Conservation (phyloP, 2,888 invertebrate genomes). For the Glyphotaelius pellucidus region DNA sequence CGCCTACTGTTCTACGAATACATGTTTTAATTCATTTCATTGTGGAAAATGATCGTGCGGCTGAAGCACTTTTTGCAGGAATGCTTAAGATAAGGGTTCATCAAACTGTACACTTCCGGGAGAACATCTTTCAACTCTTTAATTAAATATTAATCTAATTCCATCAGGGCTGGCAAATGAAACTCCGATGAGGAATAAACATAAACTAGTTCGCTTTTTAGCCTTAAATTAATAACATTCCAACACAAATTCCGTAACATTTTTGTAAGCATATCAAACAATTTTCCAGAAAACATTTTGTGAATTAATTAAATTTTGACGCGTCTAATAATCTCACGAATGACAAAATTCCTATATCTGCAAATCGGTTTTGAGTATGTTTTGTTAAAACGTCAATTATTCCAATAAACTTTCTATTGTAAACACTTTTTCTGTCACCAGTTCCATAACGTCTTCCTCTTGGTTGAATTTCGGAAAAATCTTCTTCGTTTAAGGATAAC, state of each 20-base stretch:
- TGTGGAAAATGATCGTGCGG: conserved; percentile 26
- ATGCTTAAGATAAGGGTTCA: conserved; percentile 5
- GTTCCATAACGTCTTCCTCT: conserved; percentile 15
- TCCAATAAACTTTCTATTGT: neutral
- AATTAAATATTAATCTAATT: conserved; percentile 6
- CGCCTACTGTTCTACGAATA: conserved; percentile 14
- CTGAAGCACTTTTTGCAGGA: conserved; percentile 25
- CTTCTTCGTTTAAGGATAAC: neutral
- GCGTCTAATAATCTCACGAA: conserved; percentile 13
- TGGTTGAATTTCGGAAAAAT: neutral
- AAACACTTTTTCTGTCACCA: conserved; percentile 16
- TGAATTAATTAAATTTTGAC: conserved; percentile 12
- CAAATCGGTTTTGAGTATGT: conserved; percentile 11
- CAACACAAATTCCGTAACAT: conserved; percentile 10
- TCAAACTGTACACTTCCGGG: conserved; percentile 15
- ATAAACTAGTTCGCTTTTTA: neutral
- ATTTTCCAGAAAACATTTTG: neutral
- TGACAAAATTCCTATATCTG: neutral
- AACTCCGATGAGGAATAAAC: conserved; percentile 30
- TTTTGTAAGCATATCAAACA: neutral
- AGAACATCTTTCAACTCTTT: conserved; percentile 9
- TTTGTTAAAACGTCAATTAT: conserved; percentile 7
- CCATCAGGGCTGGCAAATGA: neutral
- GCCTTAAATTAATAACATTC: neutral
- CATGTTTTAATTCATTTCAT: conserved; percentile 18